Percentiles rank a stretch among this genome's conserved stretches.
phyloP scores from a whole-genome alignment of 2,888 invertebrate genomes.

The Microctonus hyperodae region DNA sequence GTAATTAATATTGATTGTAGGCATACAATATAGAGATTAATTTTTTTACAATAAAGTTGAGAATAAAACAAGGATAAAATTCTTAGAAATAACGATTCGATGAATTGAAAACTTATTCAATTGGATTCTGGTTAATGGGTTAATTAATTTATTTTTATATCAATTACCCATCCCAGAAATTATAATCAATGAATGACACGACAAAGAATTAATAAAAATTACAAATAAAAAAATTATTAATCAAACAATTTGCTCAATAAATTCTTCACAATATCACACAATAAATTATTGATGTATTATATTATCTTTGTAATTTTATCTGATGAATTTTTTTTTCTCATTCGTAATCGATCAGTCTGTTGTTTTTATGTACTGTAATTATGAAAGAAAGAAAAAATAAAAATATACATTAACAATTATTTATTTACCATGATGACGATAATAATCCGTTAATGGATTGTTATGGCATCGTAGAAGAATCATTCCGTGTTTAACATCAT shows the following conservation, averaged over 20 bases:
- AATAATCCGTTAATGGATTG: constrained; percentile 48
- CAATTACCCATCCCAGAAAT: not conserved
- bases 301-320: not conserved
- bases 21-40: not conserved
- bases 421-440: constrained; percentile 51
- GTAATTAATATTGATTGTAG: not conserved
- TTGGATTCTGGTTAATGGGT: not conserved
- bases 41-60: not conserved
- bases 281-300: not conserved
- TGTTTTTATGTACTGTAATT: too few relatives aligned
- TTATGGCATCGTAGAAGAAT: constrained; percentile 50
- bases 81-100: not conserved
- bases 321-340: not conserved
- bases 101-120: not conserved
- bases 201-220: not conserved
- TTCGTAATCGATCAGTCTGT: too few relatives aligned
- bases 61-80: not conserved
- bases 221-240: not conserved
- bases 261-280: not conserved
- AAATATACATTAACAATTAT: constrained; percentile 16
- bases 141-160: not conserved
- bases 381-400: not conserved
- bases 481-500: constrained; percentile 49
- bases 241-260: not conserved
- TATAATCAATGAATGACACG: not conserved